These are phyloP conservation scores for Holothuria scabra DNA, from an alignment of 53 echinoderm and acorn worm genomes.

Conservation along the genomic window DNA sequence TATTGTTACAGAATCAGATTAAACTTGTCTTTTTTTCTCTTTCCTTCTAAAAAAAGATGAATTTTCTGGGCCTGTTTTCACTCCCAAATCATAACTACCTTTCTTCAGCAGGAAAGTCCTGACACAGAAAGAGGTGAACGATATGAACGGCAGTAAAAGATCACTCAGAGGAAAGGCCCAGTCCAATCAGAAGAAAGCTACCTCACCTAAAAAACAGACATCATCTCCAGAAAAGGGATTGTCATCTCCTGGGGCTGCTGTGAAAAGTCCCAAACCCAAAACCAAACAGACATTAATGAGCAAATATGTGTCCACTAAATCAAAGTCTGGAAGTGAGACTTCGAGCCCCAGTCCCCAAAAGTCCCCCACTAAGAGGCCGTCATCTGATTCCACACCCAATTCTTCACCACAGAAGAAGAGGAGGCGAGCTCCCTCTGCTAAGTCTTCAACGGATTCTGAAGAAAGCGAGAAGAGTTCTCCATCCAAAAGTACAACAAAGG, in stretches of 20 bases:
- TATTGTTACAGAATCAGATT: no score
- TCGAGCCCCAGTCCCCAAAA: slow-evolving; percentile 17
- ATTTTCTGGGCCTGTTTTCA: no score
- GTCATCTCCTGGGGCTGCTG: neutral
- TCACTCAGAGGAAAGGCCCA: slow-evolving; percentile 26
- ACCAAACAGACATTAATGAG: slow-evolving; percentile 14
- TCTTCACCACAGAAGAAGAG: slow-evolving; percentile 17
- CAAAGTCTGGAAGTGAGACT: neutral
- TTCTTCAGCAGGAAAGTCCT: slow-evolving; percentile 3
- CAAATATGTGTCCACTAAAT: slow-evolving; percentile 20
- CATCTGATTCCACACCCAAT: neutral
- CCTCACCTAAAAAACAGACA: neutral
- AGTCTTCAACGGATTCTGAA: neutral
- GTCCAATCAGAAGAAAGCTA: neutral
- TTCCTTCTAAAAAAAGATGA: no score
- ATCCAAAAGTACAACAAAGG: slow-evolving; percentile 46
- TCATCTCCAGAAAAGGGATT: slow-evolving; percentile 2
- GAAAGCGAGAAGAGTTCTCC: slow-evolving; percentile 23
- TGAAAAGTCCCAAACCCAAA: slow-evolving; percentile 10
- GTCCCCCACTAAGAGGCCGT: slow-evolving; percentile 43
- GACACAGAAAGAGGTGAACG: slow-evolving; percentile 17
- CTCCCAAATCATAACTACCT: no score
- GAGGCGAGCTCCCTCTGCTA: slow-evolving; percentile 2
- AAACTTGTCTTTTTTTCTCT: no score
- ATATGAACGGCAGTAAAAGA: neutral